Evolutionary conservation across 1,140 invertebrate species (phyloP), one percentile per base, ranked within the genome.

Genomic region (Colletes gigas): DNA sequence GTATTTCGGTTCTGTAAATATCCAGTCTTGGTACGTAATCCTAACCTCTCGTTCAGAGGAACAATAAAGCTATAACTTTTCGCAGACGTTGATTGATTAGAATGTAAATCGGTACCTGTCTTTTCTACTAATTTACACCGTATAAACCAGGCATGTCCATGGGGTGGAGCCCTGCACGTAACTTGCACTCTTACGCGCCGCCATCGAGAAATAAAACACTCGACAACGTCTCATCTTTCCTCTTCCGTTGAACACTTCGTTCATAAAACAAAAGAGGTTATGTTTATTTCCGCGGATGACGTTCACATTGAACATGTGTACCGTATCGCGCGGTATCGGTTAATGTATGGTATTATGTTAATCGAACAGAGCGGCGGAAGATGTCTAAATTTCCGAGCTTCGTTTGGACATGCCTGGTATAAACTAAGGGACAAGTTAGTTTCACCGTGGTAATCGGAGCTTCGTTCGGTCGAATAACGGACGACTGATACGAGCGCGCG

Each of bases 1-100:
- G 65, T 47, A 75, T 85, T 81, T 86, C 21, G 19, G 54, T 82
- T 85, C 62, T 69, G 71, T 78, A 79, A 67, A 77, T 81, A 72
- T 65, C 60, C 83, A 85, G 83, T 86, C 75, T 83, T 85, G 41
- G 21, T 39, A 65, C 3, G 21, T 78, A 44, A 59, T n/a, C 14
- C 47, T 12, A 67, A 19, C 47, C 47, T 69, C 74, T 52, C 12
- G 14, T 82, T 77, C 59, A 62, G 66, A 81, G 21, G 47, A 80
- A 80, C 67, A 69, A 83, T 79, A 69, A 80, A 79, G 54, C 65
- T 69, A 55, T 74, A 44, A 57, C 41, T 12, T 54, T 75, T n/a
- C 17, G 17, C 47, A 69, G 54, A 12, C 17, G 21, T 30, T 59
- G 19, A 60, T 77, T 67, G 47, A 76, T 57, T 39, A 15, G 47